Percentiles rank a stretch among this genome's conserved stretches.
These are phyloP conservation scores for Coregonus ussuriensis DNA, from an alignment of 2,797 vertebrate species.

Conservation along the genomic window DNA sequence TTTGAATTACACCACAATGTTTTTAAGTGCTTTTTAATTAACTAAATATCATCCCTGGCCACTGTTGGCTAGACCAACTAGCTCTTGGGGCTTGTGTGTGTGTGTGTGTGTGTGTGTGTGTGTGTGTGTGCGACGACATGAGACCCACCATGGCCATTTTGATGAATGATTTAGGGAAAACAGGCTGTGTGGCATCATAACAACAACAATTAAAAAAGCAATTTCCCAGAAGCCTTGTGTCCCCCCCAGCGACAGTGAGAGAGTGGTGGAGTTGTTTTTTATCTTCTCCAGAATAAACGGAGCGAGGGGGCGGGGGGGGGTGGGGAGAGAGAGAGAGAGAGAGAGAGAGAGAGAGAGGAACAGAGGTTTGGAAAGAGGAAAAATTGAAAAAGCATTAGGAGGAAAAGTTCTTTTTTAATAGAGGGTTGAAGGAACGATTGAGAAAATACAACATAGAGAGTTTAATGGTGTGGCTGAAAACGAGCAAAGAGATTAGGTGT, in stretches of 20 bases:
- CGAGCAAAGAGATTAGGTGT: background rate
- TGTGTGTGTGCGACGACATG: background rate
- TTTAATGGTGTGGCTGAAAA: background rate
- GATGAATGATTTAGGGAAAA: conserved; percentile 5
- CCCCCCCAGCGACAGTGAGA: background rate
- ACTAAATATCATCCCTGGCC: background rate
- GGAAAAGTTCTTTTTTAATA: background rate
- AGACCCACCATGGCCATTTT: background rate
- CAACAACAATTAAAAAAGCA: conserved; percentile 15
- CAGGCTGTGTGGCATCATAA: conserved; percentile 7
- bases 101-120: conserved; percentile 13
- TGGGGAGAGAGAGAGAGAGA: background rate
- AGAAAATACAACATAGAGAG: background rate
- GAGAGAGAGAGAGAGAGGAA: background rate
- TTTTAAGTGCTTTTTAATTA: conserved; percentile 15
- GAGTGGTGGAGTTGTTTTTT: background rate
- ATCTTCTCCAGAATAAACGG: background rate
- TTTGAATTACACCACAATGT: background rate
- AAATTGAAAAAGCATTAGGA: background rate
- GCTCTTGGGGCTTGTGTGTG: background rate
- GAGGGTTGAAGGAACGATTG: background rate
- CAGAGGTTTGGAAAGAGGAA: background rate
- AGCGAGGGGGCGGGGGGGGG: no score
- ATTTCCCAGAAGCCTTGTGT: conserved; percentile 1
- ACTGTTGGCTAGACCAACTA: background rate